phyloP scores from a whole-genome alignment of 37 sponge, comb jelly and placozoan species.

The Petrosia ficiformis region DNA sequence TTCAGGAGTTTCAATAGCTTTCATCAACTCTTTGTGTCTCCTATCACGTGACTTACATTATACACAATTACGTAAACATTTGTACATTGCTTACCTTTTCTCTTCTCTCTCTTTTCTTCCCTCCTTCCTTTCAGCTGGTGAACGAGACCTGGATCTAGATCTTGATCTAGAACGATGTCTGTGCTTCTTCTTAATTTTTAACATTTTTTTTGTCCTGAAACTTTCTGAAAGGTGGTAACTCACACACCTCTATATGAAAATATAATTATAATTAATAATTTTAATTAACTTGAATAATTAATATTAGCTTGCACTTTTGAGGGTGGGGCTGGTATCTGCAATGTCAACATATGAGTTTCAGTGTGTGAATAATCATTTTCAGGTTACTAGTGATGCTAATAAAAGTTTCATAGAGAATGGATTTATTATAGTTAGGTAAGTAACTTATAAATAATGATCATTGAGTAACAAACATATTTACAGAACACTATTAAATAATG shows the following conservation, averaged over 20 bases:
- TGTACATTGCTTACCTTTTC: background rate
- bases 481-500: slow-evolving; percentile 50
- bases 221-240: background rate
- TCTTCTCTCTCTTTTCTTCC: slow-evolving; percentile 3
- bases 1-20: slow-evolving; percentile 80
- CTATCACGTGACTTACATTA: slow-evolving; percentile 16
- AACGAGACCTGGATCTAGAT: slow-evolving; percentile 42
- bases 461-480: background rate
- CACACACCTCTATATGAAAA: too few relatives aligned
- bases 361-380: slow-evolving; percentile 4
- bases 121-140: slow-evolving; percentile 15
- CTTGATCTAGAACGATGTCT: slow-evolving; percentile 25
- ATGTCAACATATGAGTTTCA: background rate
- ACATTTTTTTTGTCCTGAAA: background rate
- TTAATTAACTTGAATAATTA: too few relatives aligned
- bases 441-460: background rate
- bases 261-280: too few relatives aligned
- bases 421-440: slow-evolving; percentile 60
- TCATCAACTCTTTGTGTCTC: slow-evolving; percentile 70
- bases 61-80: background rate
- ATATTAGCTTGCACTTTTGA: too few relatives aligned
- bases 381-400: slow-evolving; percentile 39
- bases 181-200: background rate
- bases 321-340: background rate
- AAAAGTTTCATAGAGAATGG: slow-evolving; percentile 48